phyloP scores from a whole-genome alignment of 2,113 vertebrate species.

The Synchiropus splendidus region DNA sequence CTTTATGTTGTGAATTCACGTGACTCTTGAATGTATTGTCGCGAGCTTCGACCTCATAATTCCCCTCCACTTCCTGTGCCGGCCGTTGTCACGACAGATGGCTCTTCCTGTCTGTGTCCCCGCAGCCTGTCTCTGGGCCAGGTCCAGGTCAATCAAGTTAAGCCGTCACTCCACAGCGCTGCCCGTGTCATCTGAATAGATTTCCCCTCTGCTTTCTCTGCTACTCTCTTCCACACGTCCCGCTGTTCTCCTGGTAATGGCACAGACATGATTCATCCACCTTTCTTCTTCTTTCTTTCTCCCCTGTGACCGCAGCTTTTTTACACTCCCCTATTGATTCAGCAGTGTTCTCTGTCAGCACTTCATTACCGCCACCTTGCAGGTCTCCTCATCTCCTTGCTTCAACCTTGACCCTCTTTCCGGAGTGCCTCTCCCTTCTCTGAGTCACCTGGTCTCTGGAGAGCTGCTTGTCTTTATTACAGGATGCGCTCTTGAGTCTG shows the following conservation, averaged over 20 bases:
- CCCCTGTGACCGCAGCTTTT: conserved; percentile 17
- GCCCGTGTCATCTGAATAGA: background rate
- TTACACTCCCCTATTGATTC: conserved; percentile 8
- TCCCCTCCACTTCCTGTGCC: background rate
- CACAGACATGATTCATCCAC: conserved; percentile 38
- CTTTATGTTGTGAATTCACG: no score
- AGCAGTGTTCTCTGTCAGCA: conserved; percentile 24
- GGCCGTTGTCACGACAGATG: conserved; percentile 11
- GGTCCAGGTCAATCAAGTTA: conserved; percentile 16
- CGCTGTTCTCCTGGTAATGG: conserved; percentile 11
- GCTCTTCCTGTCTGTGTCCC: conserved; percentile 18
- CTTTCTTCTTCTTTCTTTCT: background rate
- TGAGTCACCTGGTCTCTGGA: conserved; percentile 13
- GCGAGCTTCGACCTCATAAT: background rate
- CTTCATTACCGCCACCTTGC: conserved; percentile 13
- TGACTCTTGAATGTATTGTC: no score
- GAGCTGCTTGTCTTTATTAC: conserved; percentile 9
- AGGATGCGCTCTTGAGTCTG: conserved; percentile 15
- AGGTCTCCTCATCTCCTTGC: conserved; percentile 7
- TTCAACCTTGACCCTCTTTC: conserved; percentile 23
- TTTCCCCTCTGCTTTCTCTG: no score
- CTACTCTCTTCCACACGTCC: background rate
- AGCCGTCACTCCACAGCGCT: conserved; percentile 31
- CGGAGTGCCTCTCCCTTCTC: conserved; percentile 8
- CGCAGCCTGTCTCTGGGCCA: conserved; percentile 10